Evolutionary conservation across 92 coral and sea anemone species (phyloP).

Genomic region (Epizoanthus fatuus): DNA sequence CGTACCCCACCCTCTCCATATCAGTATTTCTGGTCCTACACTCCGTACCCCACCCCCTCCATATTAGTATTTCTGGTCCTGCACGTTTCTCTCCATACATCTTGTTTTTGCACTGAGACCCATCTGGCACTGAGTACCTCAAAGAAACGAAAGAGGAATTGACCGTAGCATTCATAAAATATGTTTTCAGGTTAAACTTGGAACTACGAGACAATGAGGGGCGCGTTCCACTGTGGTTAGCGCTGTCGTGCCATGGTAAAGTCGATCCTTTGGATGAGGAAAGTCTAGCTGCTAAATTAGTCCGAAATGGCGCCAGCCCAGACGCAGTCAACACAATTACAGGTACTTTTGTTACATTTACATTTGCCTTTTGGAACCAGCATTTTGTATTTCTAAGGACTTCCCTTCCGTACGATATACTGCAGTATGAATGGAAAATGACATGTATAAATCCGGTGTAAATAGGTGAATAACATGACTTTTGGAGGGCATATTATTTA

Average conservation of each 20-base stretch:
- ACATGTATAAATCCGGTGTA: neutral
- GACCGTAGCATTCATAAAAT: no score
- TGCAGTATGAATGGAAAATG: no score
- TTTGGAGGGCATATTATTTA: no score
- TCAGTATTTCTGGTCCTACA: neutral
- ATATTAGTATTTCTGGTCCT: neutral
- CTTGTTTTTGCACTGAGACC: no score
- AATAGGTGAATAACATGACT: neutral
- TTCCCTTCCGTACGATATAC: neutral
- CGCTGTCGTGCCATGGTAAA: constrained; percentile 71
- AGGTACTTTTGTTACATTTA: constrained; percentile 50
- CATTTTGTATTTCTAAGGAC: neutral
- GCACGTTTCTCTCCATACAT: neutral
- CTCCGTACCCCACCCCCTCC: neutral
- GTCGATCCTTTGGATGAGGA: constrained; percentile 95
- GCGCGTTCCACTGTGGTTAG: constrained; percentile 92
- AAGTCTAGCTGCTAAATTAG: constrained; percentile 91
- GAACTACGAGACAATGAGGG: constrained; percentile 87
- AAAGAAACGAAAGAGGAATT: no score
- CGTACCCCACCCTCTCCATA: neutral
- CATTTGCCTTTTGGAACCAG: neutral
- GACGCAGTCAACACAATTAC: constrained; percentile 84
- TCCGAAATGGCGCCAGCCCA: constrained; percentile 90
- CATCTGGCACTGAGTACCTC: no score
- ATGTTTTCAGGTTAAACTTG: constrained; percentile 75